A percentile compares a stretch with the other conserved stretches of the same genome.
phyloP scores from a whole-genome alignment of 2,797 vertebrate genomes.

The Scomberomorus guttatus region DNA sequence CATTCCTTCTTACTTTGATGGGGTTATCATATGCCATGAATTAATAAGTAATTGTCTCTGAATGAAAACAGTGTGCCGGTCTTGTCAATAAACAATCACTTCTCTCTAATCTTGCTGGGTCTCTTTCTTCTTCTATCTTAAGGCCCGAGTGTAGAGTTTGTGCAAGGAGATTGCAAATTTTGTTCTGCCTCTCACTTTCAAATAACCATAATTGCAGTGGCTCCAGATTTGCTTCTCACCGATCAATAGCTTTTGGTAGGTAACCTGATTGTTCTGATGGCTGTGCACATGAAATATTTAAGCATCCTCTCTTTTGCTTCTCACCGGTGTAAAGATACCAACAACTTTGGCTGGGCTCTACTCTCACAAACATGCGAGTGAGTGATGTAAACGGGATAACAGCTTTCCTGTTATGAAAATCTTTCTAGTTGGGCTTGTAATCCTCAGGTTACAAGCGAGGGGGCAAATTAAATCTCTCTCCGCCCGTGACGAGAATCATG shows the following conservation, averaged over 20 bases:
- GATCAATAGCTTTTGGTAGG: slow-evolving; percentile 48
- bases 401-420: slow-evolving; percentile 40
- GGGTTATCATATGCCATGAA: slow-evolving; percentile 32
- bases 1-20: slow-evolving; percentile 7
- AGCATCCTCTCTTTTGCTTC: background rate
- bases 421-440: slow-evolving; percentile 32
- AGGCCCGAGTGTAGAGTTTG: background rate
- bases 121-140: slow-evolving; percentile 10
- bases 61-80: slow-evolving; percentile 24
- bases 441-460: slow-evolving; percentile 53
- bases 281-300: background rate
- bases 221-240: slow-evolving; percentile 33
- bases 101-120: slow-evolving; percentile 37
- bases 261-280: slow-evolving; percentile 33
- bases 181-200: slow-evolving; percentile 44
- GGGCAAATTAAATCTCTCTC: slow-evolving; percentile 61
- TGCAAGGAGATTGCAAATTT: slow-evolving; percentile 48
- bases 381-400: background rate
- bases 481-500: slow-evolving; percentile 30
- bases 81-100: slow-evolving; percentile 74
- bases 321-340: background rate
- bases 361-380: background rate
- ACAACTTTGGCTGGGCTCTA: background rate
- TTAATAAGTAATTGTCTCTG: slow-evolving; percentile 29
- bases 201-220: slow-evolving; percentile 40